Evolutionary conservation across 1,140 invertebrate genomes (phyloP), one percentile per base, ranked within the genome.

Genomic region (Euschistus heros): DNA sequence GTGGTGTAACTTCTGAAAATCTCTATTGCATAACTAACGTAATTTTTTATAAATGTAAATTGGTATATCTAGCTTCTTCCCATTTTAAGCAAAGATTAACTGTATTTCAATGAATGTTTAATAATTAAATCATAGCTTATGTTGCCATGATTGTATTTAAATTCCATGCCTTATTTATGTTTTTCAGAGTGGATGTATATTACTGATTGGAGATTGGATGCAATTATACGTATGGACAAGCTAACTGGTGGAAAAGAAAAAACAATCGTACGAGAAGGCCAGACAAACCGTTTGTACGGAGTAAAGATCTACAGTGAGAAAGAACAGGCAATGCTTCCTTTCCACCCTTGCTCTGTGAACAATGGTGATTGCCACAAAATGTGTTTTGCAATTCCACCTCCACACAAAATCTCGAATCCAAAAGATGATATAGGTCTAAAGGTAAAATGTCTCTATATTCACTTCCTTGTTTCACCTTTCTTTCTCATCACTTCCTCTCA

Each of bases 121-220:
- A 14, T 47, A 5, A 47, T 47, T 17, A 5, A 47, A 17, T 47
- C 13, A n/a, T n/a, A n/a, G n/a, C n/a, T n/a, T n/a, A n/a, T n/a
- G n/a, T n/a, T n/a, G n/a, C n/a, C n/a, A n/a, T n/a, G n/a, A n/a
- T n/a, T n/a, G n/a, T n/a, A n/a, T n/a, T n/a, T n/a, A n/a, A n/a
- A n/a, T n/a, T n/a, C n/a, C n/a, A n/a, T n/a, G n/a, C 2, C 4
- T 30, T 57, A n/a, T 67, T 42, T 27, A 46, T 57, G 33, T 22
- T 63, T 73, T 74, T 37, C 70, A 79, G 86, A 96, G n/a, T 93
- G 87, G 78, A 88, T 99, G 80, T 99, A 96, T 73, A 94, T 97
- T 17, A 97, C 96, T 0, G 96, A 99, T 74, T 98, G 96, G 94
- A 78, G 95, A 44, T 75, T 97, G 7, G 95, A 98, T 75, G 92